These are phyloP conservation scores for Aethina tumida DNA, from an alignment of 1,140 invertebrate genomes.

Conservation along the genomic window DNA sequence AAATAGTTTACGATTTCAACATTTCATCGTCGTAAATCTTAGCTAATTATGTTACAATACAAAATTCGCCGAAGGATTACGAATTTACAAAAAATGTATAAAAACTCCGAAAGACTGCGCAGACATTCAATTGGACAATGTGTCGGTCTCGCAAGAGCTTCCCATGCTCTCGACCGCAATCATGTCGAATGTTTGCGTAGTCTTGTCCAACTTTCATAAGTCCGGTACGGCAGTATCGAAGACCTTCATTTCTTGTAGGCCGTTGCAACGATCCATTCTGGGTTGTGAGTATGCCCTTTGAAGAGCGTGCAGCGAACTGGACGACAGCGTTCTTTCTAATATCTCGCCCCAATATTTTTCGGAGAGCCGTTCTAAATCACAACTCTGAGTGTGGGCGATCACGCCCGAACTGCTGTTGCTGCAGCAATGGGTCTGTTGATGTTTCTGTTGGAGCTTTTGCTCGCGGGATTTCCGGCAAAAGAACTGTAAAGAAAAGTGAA, in stretches of 20 bases:
- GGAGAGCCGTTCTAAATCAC: conserved; percentile 57
- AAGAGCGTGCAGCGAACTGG: conserved; percentile 53
- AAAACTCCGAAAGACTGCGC: conserved; percentile 7
- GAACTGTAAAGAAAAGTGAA: conserved; percentile 24
- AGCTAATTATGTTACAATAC: too few relatives aligned
- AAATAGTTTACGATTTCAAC: conserved; percentile 2
- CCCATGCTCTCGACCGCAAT: conserved; percentile 27
- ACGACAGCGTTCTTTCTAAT: conserved; percentile 58
- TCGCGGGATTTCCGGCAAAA: conserved; percentile 23
- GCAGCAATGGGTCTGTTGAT: conserved; percentile 21
- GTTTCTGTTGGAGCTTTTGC: conserved; percentile 15
- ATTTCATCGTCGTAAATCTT: conserved; percentile 3
- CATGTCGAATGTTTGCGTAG: conserved; percentile 32
- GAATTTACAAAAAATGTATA: conserved; percentile 1
- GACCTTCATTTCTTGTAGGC: conserved; percentile 27
- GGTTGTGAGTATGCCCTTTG: conserved; percentile 34
- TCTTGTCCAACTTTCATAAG: conserved; percentile 36
- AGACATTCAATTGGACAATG: conserved; percentile 23
- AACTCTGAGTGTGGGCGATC: conserved; percentile 28
- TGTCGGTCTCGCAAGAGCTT: conserved; percentile 30
- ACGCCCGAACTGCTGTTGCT: conserved; percentile 21
- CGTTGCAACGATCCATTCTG: conserved; percentile 28
- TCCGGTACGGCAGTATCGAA: conserved; percentile 28
- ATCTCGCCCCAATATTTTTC: conserved; percentile 71
- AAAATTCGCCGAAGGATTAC: background rate